Base-by-base conservation (phyloP, 2,797 vertebrate species). In the Gymnocypris eckloni region DNA sequence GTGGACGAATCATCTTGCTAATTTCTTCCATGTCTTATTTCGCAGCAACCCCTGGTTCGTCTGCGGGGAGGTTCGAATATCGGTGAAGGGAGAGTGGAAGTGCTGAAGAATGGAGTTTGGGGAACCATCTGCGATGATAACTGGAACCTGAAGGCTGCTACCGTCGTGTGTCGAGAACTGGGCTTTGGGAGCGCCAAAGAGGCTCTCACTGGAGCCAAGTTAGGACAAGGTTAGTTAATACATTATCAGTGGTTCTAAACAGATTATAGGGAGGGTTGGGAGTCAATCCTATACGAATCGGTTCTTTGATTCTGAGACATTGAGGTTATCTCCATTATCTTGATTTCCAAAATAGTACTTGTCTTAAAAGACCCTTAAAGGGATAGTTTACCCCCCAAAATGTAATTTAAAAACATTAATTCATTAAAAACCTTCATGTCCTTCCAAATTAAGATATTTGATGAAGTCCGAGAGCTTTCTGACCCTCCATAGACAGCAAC, bases 141-240 rank as follows among this genome's bases (percentile, higher is more conserved):
- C 89, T 99, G 98, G 98, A 95, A 96, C 92, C 93, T 97, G 72
- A 92, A 89, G 87, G 93, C 97, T 0, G 97, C 98, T 91, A 98
- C 96, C 0, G 97, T 99, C 87, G 97, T 98, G 89, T 99, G 98
- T 92, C 92, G 98, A 33, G 97, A 99, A 92, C 94, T 99, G 90
- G 98, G 98, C 9, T 99, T 97, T 0, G 98, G 98, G 11, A 97
- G 95, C 0, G 98, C 98, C 88, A 98, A 96, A 87, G 98, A 99
- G 80, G 98, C 98, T 0, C 82, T 99, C 83, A 89, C 92, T 0
- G 96, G 96, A 0, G 97, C 95, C 0, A 91, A 93, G 43, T 90
- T 98, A 11, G 98, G 98, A 16, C 97, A 99, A 97, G 98, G 98
- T 99, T 92, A 89, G 94, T 76, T 59, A 59, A 37, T 80, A 16